phyloP scores from a whole-genome alignment of 2,888 invertebrate species.

The Drosophila parthenogenetica region DNA sequence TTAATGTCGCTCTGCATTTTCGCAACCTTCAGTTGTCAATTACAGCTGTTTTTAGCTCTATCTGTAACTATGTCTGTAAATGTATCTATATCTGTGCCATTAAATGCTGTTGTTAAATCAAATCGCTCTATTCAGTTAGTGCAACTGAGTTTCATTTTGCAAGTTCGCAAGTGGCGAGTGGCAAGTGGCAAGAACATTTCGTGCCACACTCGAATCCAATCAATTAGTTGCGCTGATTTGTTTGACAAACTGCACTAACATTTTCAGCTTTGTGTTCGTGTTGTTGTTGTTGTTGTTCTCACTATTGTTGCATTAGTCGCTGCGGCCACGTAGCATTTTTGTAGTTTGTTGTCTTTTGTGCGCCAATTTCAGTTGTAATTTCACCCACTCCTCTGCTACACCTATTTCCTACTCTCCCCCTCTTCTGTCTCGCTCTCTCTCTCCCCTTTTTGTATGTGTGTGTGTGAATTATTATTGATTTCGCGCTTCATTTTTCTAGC shows the following conservation, averaged over 20 bases:
- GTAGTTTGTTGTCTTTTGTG: constrained; percentile 56
- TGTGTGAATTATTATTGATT: constrained; percentile 74
- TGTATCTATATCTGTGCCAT: constrained; percentile 16
- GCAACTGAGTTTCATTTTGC: constrained; percentile 35
- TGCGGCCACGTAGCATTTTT: constrained; percentile 53
- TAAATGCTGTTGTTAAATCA: constrained; percentile 51
- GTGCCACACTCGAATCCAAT: constrained; percentile 41
- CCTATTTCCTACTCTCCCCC: background rate
- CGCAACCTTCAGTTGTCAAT: constrained; percentile 8
- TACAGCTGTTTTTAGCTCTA: background rate
- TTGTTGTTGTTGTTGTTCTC: constrained; percentile 22
- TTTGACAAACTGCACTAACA: constrained; percentile 63
- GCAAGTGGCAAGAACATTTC: constrained; percentile 4
- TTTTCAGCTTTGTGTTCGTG: constrained; percentile 5
- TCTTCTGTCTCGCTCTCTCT: background rate
- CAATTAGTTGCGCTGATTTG: constrained; percentile 72
- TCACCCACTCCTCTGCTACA: constrained; percentile 24
- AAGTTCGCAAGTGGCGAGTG: constrained; percentile 3
- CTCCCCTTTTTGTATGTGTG: constrained; percentile 27
- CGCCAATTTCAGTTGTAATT: constrained; percentile 57
- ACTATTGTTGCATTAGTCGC: constrained; percentile 50
- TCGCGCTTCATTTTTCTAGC: constrained; percentile 80
- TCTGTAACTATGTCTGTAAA: background rate
- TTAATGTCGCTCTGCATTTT: background rate
- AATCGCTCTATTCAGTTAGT: constrained; percentile 42